phyloP scores from a whole-genome alignment of 2,113 vertebrate species.

The Notothenia coriiceps region DNA sequence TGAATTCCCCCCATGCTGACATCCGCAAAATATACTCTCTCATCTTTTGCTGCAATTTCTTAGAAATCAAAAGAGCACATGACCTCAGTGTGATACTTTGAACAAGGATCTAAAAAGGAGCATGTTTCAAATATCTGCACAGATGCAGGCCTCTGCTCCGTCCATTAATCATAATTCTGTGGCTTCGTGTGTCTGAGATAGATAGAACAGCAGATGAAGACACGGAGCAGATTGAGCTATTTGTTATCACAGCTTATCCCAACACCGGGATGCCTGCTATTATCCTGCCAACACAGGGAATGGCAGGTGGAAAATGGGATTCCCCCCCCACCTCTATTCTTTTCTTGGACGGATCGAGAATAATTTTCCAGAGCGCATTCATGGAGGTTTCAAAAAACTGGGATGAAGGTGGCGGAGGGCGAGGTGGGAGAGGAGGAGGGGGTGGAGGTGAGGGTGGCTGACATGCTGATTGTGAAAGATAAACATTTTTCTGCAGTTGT shows the following conservation, averaged over 20 bases:
- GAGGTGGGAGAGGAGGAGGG: slow-evolving; percentile 39
- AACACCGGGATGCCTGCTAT: slow-evolving; percentile 67
- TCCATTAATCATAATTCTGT: slow-evolving; percentile 67
- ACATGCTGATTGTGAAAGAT: slow-evolving; percentile 72
- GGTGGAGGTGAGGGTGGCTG: slow-evolving; percentile 48
- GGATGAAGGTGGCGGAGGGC: slow-evolving; percentile 39
- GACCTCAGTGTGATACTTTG: neutral
- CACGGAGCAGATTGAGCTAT: slow-evolving; percentile 76
- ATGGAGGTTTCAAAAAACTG: slow-evolving; percentile 48
- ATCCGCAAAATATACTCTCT: slow-evolving; percentile 17
- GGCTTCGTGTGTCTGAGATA: slow-evolving; percentile 38
- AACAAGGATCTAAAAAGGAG: slow-evolving; percentile 9
- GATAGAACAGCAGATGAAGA: slow-evolving; percentile 71
- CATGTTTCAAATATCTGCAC: slow-evolving; percentile 36
- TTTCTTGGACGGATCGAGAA: slow-evolving; percentile 40
- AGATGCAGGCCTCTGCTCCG: slow-evolving; percentile 18
- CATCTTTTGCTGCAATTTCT: slow-evolving; percentile 1
- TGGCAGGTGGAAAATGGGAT: slow-evolving; percentile 77
- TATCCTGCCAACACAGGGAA: slow-evolving; percentile 67
- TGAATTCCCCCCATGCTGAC: slow-evolving; percentile 21
- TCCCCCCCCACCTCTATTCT: slow-evolving; percentile 15
- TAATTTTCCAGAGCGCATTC: slow-evolving; percentile 37
- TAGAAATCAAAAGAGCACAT: slow-evolving; percentile 18
- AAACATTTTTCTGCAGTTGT: slow-evolving; percentile 69
- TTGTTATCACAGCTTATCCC: slow-evolving; percentile 79